Conservation (phyloP, 2,113 vertebrate species). For the Cyrtonyx montezumae region DNA sequence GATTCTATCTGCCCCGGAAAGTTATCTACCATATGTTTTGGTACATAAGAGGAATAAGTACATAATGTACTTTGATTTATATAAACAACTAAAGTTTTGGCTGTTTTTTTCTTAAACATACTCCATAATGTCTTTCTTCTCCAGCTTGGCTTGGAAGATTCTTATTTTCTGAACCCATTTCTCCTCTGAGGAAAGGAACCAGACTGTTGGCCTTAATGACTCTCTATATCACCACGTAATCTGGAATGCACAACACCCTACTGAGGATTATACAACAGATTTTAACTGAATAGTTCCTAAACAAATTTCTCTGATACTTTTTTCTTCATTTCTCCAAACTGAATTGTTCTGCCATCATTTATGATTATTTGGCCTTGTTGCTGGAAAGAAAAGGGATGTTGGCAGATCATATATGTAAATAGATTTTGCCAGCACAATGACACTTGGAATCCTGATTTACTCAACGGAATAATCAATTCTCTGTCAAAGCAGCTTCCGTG, state of each 20-base stretch:
- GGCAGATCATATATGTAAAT: neutral
- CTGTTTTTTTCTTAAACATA: neutral
- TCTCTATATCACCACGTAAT: neutral
- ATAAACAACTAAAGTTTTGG: neutral
- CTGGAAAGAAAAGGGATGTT: conserved; percentile 31
- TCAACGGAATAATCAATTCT: conserved; percentile 17
- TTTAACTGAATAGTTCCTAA: neutral
- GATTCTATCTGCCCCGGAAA: neutral
- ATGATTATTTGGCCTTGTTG: conserved; percentile 14
- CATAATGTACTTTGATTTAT: neutral
- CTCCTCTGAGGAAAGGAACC: conserved; percentile 19
- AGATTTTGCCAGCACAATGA: conserved; percentile 5
- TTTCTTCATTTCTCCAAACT: neutral
- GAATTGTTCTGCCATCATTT: neutral
- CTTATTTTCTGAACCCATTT: conserved; percentile 28
- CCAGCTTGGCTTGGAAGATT: conserved; percentile 18
- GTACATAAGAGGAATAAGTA: neutral
- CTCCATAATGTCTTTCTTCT: neutral
- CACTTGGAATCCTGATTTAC: conserved; percentile 3
- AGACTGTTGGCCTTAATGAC: neutral
- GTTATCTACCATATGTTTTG: neutral
- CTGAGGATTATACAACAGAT: neutral
- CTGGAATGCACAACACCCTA: neutral
- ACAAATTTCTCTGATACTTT: neutral
- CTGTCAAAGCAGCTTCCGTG: conserved; percentile 1